Evolutionary conservation across 2,888 invertebrate genomes (phyloP), one percentile per base, ranked within the genome.

Genomic region (Polyploca ridens): DNA sequence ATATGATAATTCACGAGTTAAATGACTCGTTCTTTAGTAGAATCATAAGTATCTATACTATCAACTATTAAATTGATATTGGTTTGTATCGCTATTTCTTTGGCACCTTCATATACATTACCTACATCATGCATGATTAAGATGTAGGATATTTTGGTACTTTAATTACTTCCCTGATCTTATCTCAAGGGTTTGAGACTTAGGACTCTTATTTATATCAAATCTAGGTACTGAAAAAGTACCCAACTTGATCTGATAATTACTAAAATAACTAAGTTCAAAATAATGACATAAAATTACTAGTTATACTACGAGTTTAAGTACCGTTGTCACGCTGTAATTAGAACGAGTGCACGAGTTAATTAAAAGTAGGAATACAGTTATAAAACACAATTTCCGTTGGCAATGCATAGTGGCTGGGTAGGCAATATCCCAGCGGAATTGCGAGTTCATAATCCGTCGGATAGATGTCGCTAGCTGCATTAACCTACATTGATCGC

Each of bases 401-500:
- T 64, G 63, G 66, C 54, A 54, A 10, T n/a, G 64, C 67, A 58
- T 62, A 33, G 46, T 44, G 49, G 57, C 59, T 49, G 49, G 67
- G 58, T 65, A 67, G 61, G 64, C 68, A 70, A 74, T 77, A 68
- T 64, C 70, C 68, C 70, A 71, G 73, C 77, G 77, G 82, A 82
- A 84, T 75, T 79, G 65, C 41, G 79, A 76, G 82, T 89, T 84
- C 83, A 67, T 79, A 76, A 75, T 76, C 70, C 73, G 71, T 68
- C 65, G 72, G 72, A 82, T 86, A 91, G 91, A 91, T 92, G 92
- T 85, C 91, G 90, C 85, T 90, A 82, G 78, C 69, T 79, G 83
- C 81, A 85, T 83, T 88, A 90, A 90, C 89, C 89, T 87, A 87
- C 73, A 88, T 87, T 74, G 75, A 74, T 73, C 77, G 69, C 71